Conservation (phyloP, 2,888 invertebrate genomes). For the Mystacides longicornis region DNA sequence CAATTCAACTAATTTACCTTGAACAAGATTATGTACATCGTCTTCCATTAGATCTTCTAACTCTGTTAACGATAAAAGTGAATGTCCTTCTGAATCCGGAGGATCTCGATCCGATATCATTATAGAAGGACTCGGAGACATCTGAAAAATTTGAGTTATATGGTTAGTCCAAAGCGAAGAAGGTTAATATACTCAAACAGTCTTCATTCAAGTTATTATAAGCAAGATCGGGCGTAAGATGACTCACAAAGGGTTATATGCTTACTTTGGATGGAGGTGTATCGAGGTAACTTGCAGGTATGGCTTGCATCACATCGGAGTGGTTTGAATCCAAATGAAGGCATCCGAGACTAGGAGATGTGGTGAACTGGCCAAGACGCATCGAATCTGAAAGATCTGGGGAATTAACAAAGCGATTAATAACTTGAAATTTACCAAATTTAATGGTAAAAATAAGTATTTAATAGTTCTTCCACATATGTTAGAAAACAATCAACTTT, state of each 20-base stretch:
- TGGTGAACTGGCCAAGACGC: constrained; percentile 21
- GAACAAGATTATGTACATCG: constrained; percentile 52
- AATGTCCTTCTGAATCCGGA: constrained; percentile 32
- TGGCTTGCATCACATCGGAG: constrained; percentile 22
- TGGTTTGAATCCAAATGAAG: constrained; percentile 23
- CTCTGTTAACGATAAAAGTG: constrained; percentile 50
- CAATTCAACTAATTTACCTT: constrained; percentile 34
- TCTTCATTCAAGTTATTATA: too few relatives aligned
- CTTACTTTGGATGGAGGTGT: constrained; percentile 17
- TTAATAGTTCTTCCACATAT: too few relatives aligned
- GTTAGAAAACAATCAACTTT: too few relatives aligned
- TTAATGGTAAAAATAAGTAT: too few relatives aligned
- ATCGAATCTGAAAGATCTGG: constrained; percentile 18
- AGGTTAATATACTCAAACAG: too few relatives aligned
- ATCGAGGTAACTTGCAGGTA: constrained; percentile 26
- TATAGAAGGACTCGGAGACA: constrained; percentile 38
- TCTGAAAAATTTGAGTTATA: too few relatives aligned
- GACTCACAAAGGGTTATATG: too few relatives aligned
- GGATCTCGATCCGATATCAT: constrained; percentile 29
- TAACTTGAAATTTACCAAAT: too few relatives aligned
- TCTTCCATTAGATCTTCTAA: constrained; percentile 64
- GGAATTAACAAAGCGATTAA: neutral
- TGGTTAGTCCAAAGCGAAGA: too few relatives aligned
- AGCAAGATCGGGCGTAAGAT: too few relatives aligned
- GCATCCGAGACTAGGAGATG: constrained; percentile 23